Conservation (phyloP, 1,140 invertebrate species). For the Drosophila tristis region DNA sequence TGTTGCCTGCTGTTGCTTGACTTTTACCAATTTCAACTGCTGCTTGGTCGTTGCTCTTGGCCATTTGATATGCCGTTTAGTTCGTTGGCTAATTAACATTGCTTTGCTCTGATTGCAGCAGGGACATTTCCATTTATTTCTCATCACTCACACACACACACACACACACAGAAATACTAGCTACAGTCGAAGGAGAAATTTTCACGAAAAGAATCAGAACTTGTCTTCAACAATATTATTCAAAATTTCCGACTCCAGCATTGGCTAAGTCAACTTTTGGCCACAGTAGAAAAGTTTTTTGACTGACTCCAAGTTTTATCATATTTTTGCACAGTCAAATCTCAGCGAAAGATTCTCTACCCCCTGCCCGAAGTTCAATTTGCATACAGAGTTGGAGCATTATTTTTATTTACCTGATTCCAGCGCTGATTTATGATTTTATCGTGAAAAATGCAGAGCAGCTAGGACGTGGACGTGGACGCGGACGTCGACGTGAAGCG, state of each 20-base stretch:
- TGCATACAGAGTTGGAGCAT: slow-evolving; percentile 80
- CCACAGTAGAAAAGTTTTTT: slow-evolving; percentile 62
- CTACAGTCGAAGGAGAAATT: background rate
- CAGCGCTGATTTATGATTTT: slow-evolving; percentile 82
- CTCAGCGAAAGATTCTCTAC: slow-evolving; percentile 54
- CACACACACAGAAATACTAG: background rate
- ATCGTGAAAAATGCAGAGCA: slow-evolving; percentile 48
- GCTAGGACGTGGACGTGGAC: background rate
- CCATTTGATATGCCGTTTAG: slow-evolving; percentile 62
- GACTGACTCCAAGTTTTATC: slow-evolving; percentile 75
- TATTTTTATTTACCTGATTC: slow-evolving; percentile 83
- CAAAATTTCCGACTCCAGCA: slow-evolving; percentile 29
- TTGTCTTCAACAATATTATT: slow-evolving; percentile 71
- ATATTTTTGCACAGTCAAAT: slow-evolving; percentile 73
- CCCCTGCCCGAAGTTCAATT: slow-evolving; percentile 58
- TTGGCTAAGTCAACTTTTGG: slow-evolving; percentile 52
- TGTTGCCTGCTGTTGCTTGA: background rate
- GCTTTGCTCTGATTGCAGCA: slow-evolving; percentile 37
- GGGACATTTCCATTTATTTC: slow-evolving; percentile 34
- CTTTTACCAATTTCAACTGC: background rate
- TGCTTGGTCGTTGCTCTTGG: background rate
- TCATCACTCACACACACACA: slow-evolving; percentile 9
- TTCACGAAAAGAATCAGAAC: slow-evolving; percentile 42
- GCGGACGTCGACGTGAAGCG: background rate
- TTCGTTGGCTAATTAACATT: slow-evolving; percentile 59